Evolutionary conservation across 2,888 invertebrate genomes (phyloP), one percentile per base, ranked within the genome.

Genomic region (Psococerastis gibbosa): DNA sequence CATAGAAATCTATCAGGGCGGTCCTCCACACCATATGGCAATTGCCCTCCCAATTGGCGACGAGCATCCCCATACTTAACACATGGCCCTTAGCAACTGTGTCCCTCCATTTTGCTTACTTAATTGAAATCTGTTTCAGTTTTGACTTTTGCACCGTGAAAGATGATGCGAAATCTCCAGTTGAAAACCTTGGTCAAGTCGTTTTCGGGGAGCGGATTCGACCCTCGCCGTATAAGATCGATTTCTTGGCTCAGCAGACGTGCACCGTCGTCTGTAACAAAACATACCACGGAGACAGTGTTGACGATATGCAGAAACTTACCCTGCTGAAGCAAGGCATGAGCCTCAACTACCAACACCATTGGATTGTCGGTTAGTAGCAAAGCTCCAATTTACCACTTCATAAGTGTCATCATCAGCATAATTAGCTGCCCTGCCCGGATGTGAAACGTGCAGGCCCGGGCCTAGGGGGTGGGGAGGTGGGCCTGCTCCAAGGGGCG

Each of bases 121-220:
- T 18, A 38, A 23, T 45, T 17, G 46, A 22, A 42, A 46, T 45
- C 51, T 49, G 49, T 56, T 62, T 27, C 57, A 78, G 78, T 60
- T 98, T 97, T 62, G 97, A 98, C 62, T 97, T 98, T 61, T 98
- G 98, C 61, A 59, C 70, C 17, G 69, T 72, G 3, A 54, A 56
- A 13, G 74, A 78, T 53, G 76, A 78, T 49, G 72, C 73, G 22
- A 73, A 79, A 52, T 88, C 91, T 1, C 95, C 95, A 0, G 88
- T 88, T 1, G 98, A 98, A 64, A 98, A 98, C 58, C 73, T 98
- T 43, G 98, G 98, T 1, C 98, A 98, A 66, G 95, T 98, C 32
- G 87, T 98, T 1, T 97, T 98, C 61, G 98, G 98, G n/a, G 97
- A 98, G 66, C 70, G 98, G 55, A 97, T 98, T 57, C 69, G 92